Base-by-base conservation (phyloP, 2,888 invertebrate species). In the Amphipoea oculea region DNA sequence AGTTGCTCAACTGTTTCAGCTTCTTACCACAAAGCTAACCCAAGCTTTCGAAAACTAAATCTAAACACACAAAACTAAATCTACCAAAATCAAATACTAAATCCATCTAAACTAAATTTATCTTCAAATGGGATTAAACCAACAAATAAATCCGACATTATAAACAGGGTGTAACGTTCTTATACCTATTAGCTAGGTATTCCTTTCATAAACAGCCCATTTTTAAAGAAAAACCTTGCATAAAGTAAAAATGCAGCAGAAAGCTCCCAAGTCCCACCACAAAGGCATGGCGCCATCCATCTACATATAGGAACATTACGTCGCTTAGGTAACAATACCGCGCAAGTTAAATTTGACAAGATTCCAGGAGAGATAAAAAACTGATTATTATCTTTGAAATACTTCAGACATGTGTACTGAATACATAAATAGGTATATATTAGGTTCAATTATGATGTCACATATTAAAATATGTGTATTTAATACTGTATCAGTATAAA, bases 261-360 rank as follows among this genome's bases (percentile, higher is more conserved):
- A 23, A 62, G 5, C 60, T 51, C 51, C 23, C 14, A 54, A 48
- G 76, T 83, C 76, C 68, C 74, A 54, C 60, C 63, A 77, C 86
- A 65, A 76, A 86, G 72, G 70, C 86, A 69, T 36, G 73, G 69
- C 75, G 76, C 85, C 81, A 85, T 85, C 68, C 85, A 85, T 85
- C 76, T 87, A 80, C 85, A 84, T 85, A 80, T 74, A 87, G 85
- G 85, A 67, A 85, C 78, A 86, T 88, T n/a, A n/a, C n/a, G n/a
- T n/a, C n/a, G n/a, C n/a, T n/a, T n/a, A n/a, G n/a, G n/a, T n/a
- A n/a, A n/a, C n/a, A n/a, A n/a, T n/a, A n/a, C n/a, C n/a, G n/a
- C n/a, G n/a, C n/a, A n/a, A n/a, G n/a, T n/a, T n/a, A n/a, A n/a
- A n/a, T n/a, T n/a, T n/a, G n/a, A n/a, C n/a, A n/a, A n/a, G n/a